These are phyloP conservation scores for Hypotaenidia philippensis DNA, from an alignment of 2,797 vertebrate genomes.

Conservation along the genomic window DNA sequence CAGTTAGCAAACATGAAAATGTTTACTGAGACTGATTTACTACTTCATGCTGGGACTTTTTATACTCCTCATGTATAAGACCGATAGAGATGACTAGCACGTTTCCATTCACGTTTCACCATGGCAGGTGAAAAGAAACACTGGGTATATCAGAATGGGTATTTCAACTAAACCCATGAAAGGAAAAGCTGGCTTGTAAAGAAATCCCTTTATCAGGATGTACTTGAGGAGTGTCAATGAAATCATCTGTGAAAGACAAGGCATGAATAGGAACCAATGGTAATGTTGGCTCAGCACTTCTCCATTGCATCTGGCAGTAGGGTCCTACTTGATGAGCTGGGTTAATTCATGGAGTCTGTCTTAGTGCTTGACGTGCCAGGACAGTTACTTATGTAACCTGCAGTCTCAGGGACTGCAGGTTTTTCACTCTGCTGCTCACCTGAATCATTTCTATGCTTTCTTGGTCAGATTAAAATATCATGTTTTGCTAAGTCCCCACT, in stretches of 20 bases:
- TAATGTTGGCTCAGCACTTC: background rate
- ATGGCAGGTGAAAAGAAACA: background rate
- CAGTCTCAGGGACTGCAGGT: background rate
- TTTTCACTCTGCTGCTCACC: background rate
- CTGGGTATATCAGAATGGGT: background rate
- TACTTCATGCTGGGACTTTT: background rate
- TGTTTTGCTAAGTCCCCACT: background rate
- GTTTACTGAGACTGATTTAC: background rate
- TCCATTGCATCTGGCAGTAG: background rate
- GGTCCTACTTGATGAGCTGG: background rate
- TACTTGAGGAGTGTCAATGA: background rate
- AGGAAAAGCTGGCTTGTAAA: conserved; percentile 1
- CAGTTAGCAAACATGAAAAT: background rate
- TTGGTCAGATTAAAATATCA: background rate
- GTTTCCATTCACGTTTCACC: background rate
- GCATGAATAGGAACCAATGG: background rate
- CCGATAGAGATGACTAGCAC: background rate
- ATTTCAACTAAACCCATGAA: conserved; percentile 13
- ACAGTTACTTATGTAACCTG: background rate
- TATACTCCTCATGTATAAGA: background rate
- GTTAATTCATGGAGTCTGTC: conserved; percentile 2
- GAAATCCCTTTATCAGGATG: background rate
- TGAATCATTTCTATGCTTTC: background rate
- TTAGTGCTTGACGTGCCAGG: background rate
- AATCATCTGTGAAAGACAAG: background rate